Base-by-base conservation (phyloP, 2,113 vertebrate species). In the Cyprinodon variegatus region DNA sequence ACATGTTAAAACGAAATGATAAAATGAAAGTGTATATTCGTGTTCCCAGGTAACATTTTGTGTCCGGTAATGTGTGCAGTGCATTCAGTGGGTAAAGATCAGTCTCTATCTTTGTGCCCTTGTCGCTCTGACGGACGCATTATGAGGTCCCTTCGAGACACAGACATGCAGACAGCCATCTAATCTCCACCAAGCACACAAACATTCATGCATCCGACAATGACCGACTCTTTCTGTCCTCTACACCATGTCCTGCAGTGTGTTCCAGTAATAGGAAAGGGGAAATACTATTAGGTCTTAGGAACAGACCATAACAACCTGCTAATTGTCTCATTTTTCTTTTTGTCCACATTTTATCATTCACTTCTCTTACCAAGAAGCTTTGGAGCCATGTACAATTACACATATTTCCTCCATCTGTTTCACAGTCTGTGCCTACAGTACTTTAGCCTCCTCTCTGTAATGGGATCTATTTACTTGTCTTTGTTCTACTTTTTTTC, bases 61-160 rank as follows among this genome's bases (percentile, higher is more conserved):
- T 64, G 64, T 41, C 53, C 14, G 0, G 41, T 50, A 29, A 36
- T 53, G 64, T 61, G 68, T 60, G 20, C n/a, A 50, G 48, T 50
- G 22, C 59, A 61, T 60, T 68, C 57, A 40, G 69, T 40, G 70
- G 66, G 59, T 66, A 72, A 62, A 75, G 76, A 80, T 85, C 81
- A 82, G 74, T 89, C 75, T 90, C 75, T 64, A 61, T 78, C 79
- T 63, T 65, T 53, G 48, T 70, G 82, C 72, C 79, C 76, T 82
- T 86, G 74, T 85, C 87, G 76, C 74, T 78, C 50, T 78, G 80
- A 78, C 73, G 78, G 80, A 72, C 76, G 61, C 83, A 83, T 88
- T 81, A 88, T 88, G 78, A 86, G 76, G 65, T 83, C 62, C 64
- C 70, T 73, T 81, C 2, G 8, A 75, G 82, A 83, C 70, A 82